phyloP scores from a whole-genome alignment of 2,113 vertebrate genomes.

The Cryptoleucopteryx plumbea region DNA sequence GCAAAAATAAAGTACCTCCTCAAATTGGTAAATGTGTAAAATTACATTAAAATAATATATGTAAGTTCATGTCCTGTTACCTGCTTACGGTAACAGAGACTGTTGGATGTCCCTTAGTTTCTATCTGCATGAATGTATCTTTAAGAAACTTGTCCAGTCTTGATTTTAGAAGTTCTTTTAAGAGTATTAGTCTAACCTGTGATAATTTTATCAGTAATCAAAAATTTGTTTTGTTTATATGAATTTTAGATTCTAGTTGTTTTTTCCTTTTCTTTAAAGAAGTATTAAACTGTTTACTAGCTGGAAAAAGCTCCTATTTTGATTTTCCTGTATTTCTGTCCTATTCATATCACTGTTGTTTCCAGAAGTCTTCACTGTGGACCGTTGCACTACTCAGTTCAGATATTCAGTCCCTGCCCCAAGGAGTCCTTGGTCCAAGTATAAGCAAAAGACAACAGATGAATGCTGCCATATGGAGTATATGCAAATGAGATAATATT shows the following conservation, averaged over 20 bases:
- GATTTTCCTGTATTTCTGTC: neutral
- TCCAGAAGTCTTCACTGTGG: neutral
- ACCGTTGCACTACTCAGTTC: neutral
- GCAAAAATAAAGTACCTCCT: neutral
- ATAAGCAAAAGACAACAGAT: constrained; percentile 48
- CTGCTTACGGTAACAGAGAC: neutral
- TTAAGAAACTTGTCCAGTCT: neutral
- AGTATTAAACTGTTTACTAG: neutral
- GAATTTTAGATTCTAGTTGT: neutral
- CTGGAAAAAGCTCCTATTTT: neutral
- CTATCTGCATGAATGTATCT: neutral
- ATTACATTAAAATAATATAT: neutral
- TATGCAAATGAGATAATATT: constrained; percentile 63
- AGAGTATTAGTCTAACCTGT: neutral
- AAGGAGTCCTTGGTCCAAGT: constrained; percentile 42
- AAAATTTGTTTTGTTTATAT: neutral
- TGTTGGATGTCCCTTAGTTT: neutral
- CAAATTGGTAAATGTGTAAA: neutral
- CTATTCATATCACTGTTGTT: neutral
- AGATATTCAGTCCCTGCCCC: constrained; percentile 1
- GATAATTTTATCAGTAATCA: neutral
- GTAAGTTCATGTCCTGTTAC: neutral
- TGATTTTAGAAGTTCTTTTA: neutral
- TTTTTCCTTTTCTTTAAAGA: neutral
- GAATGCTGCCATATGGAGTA: constrained; percentile 59